These are phyloP conservation scores for Gymnarchus niloticus DNA, from an alignment of 2,113 vertebrate species.

Conservation along the genomic window DNA sequence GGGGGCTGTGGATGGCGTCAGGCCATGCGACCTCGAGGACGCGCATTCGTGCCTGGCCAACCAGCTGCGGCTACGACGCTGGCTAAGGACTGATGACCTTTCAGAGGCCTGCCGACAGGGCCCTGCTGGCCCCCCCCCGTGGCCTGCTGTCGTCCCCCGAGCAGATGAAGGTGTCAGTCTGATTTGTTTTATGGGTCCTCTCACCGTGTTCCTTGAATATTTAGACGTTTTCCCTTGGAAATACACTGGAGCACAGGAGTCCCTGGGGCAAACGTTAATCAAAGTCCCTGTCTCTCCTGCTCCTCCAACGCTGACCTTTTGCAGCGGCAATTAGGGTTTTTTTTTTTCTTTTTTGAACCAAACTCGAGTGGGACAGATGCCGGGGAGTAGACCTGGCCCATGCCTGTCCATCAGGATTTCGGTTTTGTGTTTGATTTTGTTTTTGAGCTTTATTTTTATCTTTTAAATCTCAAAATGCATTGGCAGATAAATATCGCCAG, in stretches of 20 bases:
- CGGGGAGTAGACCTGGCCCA: neutral
- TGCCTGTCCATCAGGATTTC: neutral
- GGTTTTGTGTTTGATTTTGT: neutral
- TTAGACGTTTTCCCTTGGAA: conserved; percentile 78
- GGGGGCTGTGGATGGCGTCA: neutral
- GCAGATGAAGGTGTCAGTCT: conserved; percentile 91
- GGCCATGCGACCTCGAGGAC: neutral
- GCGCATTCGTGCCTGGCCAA: neutral
- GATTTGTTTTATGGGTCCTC: conserved; percentile 88
- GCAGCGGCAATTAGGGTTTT: conserved; percentile 68
- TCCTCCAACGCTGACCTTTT: conserved; percentile 75
- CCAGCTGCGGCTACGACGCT: too few species aligned
- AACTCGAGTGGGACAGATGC: conserved; percentile 74
- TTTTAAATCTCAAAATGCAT: neutral
- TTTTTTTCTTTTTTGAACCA: conserved; percentile 63
- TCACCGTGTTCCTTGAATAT: conserved; percentile 85
- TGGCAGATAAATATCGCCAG: neutral
- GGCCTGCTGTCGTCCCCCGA: conserved; percentile 81
- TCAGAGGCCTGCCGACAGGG: conserved; percentile 80
- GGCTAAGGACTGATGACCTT: conserved; percentile 40
- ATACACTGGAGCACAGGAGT: conserved; percentile 76
- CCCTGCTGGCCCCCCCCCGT: conserved; percentile 82
- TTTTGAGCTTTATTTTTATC: neutral
- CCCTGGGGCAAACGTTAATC: conserved; percentile 80
- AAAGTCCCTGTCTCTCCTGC: conserved; percentile 70